Conservation (phyloP, 2,888 invertebrate species). For the Lepidocyrtoides sp. region DNA sequence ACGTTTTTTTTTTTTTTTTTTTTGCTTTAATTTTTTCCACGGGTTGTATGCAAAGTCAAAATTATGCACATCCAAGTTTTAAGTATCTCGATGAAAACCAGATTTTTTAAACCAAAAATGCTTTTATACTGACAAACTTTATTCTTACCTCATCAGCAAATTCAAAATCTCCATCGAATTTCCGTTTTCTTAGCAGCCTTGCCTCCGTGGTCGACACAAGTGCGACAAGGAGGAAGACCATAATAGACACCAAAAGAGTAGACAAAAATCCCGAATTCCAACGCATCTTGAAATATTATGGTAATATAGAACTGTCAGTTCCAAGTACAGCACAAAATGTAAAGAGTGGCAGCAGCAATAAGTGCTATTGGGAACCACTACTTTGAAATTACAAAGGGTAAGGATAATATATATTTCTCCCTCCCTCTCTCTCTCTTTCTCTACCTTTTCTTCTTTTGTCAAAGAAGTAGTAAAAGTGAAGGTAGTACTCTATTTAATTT, state of each 20-base stretch:
- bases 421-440: conserved; percentile 21
- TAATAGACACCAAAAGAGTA: conserved; percentile 64
- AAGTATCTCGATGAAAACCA: not conserved
- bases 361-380: conserved; percentile 67
- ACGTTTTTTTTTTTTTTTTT: not conserved
- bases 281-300: conserved; percentile 71
- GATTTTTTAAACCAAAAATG: no score
- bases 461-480: not conserved
- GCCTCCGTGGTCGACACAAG: conserved; percentile 86
- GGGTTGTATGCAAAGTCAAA: no score
- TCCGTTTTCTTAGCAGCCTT: conserved; percentile 90
- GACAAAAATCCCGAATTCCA: conserved; percentile 71
- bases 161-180: conserved; percentile 93
- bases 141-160: conserved; percentile 91
- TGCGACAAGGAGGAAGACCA: conserved; percentile 74
- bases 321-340: conserved; percentile 7
- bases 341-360: not conserved
- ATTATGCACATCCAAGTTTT: no score
- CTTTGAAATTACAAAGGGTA: conserved; percentile 58
- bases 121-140: no score
- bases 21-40: no score
- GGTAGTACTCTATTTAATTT: conserved; percentile 51
- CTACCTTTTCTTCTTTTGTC: not conserved
- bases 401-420: conserved; percentile 40
- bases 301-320: conserved; percentile 52